These are phyloP conservation scores for Megamerina dolium DNA, from an alignment of 2,888 invertebrate species.

Conservation along the genomic window DNA sequence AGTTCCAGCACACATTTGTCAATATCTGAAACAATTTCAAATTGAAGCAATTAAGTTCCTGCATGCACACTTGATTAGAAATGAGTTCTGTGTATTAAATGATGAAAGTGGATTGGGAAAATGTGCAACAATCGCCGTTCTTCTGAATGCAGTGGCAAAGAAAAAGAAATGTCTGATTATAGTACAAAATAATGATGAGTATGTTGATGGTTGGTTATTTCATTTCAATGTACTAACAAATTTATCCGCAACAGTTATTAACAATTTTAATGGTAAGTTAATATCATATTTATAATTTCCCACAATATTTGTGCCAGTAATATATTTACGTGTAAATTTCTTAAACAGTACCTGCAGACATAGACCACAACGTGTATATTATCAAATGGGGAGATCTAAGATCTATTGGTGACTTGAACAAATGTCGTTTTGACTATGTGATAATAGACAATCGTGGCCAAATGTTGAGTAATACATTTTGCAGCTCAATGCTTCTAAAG, in stretches of 20 bases:
- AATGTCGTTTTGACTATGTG: conserved; percentile 39
- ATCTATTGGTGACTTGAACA: conserved; percentile 36
- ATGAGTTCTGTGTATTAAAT: conserved; percentile 41
- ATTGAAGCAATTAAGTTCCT: conserved; percentile 41
- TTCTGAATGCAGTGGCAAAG: conserved; percentile 32
- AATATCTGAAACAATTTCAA: conserved; percentile 44
- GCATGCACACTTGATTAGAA: conserved; percentile 35
- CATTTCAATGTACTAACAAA: conserved; percentile 39
- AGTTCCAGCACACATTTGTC: conserved; percentile 29
- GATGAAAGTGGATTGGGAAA: conserved; percentile 47
- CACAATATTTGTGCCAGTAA: background rate
- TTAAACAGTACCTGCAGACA: background rate
- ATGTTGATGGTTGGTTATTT: conserved; percentile 42
- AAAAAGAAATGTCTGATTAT: conserved; percentile 39
- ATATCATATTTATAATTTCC: background rate
- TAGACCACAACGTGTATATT: conserved; percentile 36
- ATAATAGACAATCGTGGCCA: conserved; percentile 44
- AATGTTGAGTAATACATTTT: conserved; percentile 41
- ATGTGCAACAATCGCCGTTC: conserved; percentile 32
- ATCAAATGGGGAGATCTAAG: conserved; percentile 43
- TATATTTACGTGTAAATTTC: no score
- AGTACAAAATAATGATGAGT: conserved; percentile 38
- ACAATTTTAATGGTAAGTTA: conserved; percentile 31
- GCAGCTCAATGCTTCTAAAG: conserved; percentile 41
- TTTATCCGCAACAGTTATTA: conserved; percentile 33